phyloP scores from a whole-genome alignment of 2,113 vertebrate species.

The Sisor rabdophorus region DNA sequence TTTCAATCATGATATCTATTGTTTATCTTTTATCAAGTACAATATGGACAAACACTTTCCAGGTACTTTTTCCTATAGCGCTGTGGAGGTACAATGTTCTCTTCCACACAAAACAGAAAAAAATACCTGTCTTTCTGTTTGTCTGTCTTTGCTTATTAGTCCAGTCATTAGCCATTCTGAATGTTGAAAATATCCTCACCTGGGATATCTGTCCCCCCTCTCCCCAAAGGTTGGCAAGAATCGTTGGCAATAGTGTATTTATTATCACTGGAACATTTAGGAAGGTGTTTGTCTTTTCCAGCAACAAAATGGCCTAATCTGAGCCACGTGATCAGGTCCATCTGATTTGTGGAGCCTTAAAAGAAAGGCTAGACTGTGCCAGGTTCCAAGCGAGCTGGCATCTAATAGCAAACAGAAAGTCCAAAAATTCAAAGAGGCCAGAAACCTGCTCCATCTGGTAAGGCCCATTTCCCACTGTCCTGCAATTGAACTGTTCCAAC shows the following conservation, averaged over 20 bases:
- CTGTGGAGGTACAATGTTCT: too few relatives aligned
- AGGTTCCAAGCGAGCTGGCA: slow-evolving; percentile 40
- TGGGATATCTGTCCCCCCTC: too few relatives aligned
- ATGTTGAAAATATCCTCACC: too few relatives aligned
- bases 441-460: slow-evolving; percentile 55
- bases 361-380: slow-evolving; percentile 39
- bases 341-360: slow-evolving; percentile 41
- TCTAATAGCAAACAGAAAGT: slow-evolving; percentile 20
- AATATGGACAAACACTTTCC: not conserved
- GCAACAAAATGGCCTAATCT: slow-evolving; percentile 44
- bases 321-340: slow-evolving; percentile 16
- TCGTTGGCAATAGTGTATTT: too few relatives aligned
- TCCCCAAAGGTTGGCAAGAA: too few relatives aligned
- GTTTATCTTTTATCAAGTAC: not conserved
- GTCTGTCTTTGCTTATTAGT: too few relatives aligned
- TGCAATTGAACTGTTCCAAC: slow-evolving; percentile 42
- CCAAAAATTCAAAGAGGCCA: slow-evolving; percentile 47
- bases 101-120: too few relatives aligned
- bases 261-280: slow-evolving; percentile 45
- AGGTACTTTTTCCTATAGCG: too few relatives aligned
- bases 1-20: slow-evolving; percentile 7
- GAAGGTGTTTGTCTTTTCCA: too few relatives aligned
- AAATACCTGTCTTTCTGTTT: too few relatives aligned
- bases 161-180: too few relatives aligned
- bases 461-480: slow-evolving; percentile 37